A percentile compares a stretch with the other conserved stretches of the same genome.
phyloP scores from a whole-genome alignment of 2,797 vertebrate species.

The Zalophus californianus region DNA sequence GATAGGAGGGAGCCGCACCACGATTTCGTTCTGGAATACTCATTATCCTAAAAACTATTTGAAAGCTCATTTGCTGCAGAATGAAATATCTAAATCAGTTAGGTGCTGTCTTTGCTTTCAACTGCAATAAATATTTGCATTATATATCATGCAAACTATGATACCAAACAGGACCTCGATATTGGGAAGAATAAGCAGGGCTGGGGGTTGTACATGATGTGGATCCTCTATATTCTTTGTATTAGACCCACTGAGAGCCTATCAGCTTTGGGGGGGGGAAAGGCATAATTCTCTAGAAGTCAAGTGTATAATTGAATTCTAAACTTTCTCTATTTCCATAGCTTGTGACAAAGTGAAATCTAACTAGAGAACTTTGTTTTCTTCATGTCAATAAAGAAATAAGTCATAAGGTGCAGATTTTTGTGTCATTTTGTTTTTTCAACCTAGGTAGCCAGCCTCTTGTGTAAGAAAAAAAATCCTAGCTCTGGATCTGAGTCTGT shows the following conservation, averaged over 20 bases:
- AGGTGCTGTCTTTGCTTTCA: neutral
- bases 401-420: neutral
- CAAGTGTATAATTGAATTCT: neutral
- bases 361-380: neutral
- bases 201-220: too few relatives aligned
- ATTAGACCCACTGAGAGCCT: neutral
- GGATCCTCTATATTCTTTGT: neutral
- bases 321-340: neutral
- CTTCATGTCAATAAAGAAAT: slow-evolving; percentile 27
- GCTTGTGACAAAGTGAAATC: slow-evolving; percentile 1
- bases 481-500: neutral
- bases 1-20: neutral
- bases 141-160: neutral
- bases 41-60: slow-evolving; percentile 4
- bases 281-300: neutral
- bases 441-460: neutral
- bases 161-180: too few relatives aligned
- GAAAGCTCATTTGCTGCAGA: neutral
- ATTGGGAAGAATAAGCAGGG: too few relatives aligned
- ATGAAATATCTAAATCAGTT: neutral
- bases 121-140: neutral
- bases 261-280: neutral
- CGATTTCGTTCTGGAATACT: slow-evolving; percentile 19
- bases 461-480: neutral
- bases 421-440: neutral